Evolutionary conservation across 1,140 invertebrate genomes (phyloP), one percentile per base, ranked within the genome.

Genomic region (Theocolax elegans): DNA sequence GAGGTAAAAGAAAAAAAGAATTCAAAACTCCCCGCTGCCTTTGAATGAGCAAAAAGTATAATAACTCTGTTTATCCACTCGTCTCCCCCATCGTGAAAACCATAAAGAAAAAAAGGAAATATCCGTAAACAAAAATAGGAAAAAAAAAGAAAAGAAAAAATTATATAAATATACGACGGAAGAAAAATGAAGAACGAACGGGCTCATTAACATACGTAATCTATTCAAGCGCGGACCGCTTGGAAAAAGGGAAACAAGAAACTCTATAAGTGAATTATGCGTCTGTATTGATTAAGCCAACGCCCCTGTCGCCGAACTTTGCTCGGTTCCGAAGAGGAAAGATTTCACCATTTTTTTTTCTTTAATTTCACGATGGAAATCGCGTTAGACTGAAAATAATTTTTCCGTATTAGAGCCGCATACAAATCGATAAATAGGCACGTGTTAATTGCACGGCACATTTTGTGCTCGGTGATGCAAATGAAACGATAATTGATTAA

Each of bases 211-310:
- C 66, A 68, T 68, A 68, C 66, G 66, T 60, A 68, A 62, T 53
- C 56, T 62, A 68, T 68, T 67, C 66, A 53, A 31, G 58, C 67
- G 58, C 67, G 49, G n/a, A 23, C 10, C 13, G 64, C 53, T 27
- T 12, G 2, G 48, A 46, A 69, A 54, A 69, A 63, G 59, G 31
- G 44, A 59, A 67, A 67, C 54, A 59, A 67, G 53, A 59, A 67
- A 59, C 29, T 49, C 65, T 40, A 35, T 59, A 48, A 49, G 65
- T 67, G 65, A 59, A 40, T 67, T 69, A 63, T 69, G 67, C 59
- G 59, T 46, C 49, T 63, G 49, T 56, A 69, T 69, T 63, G 67
- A 69, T 69, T 69, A 56, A 54, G 58, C 67, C 38, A 23, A 63
- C 58, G 59, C 49, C 49, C 62, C 38, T 56, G 44, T 40, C 35